Conservation (phyloP, 2,888 invertebrate species). For the Hirtodrosophila histrioides region DNA sequence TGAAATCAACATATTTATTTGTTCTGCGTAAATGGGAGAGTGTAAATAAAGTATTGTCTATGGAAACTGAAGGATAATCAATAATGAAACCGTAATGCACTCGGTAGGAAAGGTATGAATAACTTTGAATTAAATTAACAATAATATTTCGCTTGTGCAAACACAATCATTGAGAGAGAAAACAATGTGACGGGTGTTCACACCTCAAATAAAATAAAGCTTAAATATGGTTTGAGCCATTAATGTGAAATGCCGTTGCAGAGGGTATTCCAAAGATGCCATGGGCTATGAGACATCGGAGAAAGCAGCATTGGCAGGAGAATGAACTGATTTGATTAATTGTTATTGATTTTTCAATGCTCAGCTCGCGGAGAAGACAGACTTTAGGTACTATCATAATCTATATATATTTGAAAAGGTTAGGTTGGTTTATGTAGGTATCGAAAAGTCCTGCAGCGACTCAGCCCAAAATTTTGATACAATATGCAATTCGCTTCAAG, state of each 20-base stretch:
- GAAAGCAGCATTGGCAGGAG: too few species aligned
- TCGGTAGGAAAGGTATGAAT: constrained; percentile 25
- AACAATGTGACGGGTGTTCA: constrained; percentile 18
- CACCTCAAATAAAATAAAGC: constrained; percentile 15
- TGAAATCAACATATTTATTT: not conserved
- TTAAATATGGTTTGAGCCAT: constrained; percentile 3
- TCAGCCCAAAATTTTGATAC: too few species aligned
- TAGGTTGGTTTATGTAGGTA: too few species aligned
- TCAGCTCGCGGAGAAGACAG: too few species aligned
- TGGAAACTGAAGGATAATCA: constrained; percentile 43
- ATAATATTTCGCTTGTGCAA: constrained; percentile 36
- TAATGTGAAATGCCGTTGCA: constrained; percentile 7
- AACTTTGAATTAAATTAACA: constrained; percentile 55
- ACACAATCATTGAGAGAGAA: constrained; percentile 26
- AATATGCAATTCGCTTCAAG: too few species aligned
- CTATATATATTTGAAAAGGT: too few species aligned
- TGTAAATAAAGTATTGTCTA: constrained; percentile 37
- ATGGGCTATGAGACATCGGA: too few species aligned
- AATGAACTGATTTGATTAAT: too few species aligned
- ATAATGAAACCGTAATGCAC: constrained; percentile 67
- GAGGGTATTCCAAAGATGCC: not conserved
- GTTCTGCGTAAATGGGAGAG: not conserved
- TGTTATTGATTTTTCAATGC: too few species aligned
- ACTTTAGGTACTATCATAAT: too few species aligned
- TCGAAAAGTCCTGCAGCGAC: too few species aligned